Conservation (phyloP, 2,113 vertebrate species). For the Neogale vison region DNA sequence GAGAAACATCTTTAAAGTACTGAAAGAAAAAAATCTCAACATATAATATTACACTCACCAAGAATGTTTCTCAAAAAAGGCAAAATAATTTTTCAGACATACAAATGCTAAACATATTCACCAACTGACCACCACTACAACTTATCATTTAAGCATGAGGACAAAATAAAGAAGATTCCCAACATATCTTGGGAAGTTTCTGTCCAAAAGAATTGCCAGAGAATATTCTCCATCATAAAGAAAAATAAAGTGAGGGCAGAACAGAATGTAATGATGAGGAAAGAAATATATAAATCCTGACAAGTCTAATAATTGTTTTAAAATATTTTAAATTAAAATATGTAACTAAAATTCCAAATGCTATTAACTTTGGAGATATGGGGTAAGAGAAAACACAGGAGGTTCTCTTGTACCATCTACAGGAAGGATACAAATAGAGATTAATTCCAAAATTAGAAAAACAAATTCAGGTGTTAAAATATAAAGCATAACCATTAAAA, state of each 20-base stretch:
- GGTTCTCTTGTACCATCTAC: background rate
- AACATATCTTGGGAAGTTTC: slow-evolving; percentile 12
- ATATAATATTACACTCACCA: background rate
- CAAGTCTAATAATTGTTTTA: background rate
- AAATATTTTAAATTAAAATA: slow-evolving; percentile 29
- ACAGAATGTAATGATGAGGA: background rate
- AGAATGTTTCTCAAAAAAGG: slow-evolving; percentile 3
- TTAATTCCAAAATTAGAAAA: slow-evolving; percentile 22
- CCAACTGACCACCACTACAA: background rate
- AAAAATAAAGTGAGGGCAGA: background rate
- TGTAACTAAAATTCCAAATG: slow-evolving; percentile 4
- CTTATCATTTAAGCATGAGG: background rate
- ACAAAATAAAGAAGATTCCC: background rate
- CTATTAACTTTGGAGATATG: background rate
- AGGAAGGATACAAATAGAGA: slow-evolving; percentile 18
- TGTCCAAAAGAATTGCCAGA: background rate
- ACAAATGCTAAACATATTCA: background rate
- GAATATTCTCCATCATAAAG: slow-evolving; percentile 1
- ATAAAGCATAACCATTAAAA: background rate
- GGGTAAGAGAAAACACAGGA: background rate
- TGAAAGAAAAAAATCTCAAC: background rate
- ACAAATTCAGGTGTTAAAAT: slow-evolving; percentile 17
- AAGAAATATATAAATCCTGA: background rate
- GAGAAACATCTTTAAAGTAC: background rate
- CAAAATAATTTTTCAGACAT: background rate